phyloP scores from a whole-genome alignment of 2,797 vertebrate species.

The Xenopus petersii region DNA sequence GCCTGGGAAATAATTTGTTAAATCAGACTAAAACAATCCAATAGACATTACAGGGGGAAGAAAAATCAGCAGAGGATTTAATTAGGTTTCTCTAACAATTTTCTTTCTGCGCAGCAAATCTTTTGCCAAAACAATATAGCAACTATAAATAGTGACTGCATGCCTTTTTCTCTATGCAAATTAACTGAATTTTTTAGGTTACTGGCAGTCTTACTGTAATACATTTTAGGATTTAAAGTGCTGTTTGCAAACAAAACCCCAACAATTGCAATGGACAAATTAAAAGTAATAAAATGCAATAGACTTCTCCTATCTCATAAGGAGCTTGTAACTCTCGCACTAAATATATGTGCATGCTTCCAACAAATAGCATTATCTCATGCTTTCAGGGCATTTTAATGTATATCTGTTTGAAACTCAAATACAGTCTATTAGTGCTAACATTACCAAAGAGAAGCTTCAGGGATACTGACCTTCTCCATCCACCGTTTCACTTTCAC shows the following conservation, averaged over 20 bases:
- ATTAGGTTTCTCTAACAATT: too few relatives aligned
- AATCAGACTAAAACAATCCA: too few relatives aligned
- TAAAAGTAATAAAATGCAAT: conserved; percentile 55
- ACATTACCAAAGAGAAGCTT: conserved; percentile 31
- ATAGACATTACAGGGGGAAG: too few relatives aligned
- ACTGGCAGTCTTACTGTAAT: conserved; percentile 1
- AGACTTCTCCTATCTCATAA: conserved; percentile 64
- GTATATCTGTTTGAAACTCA: conserved; percentile 55
- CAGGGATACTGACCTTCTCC: conserved; percentile 47
- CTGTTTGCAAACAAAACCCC: conserved; percentile 39
- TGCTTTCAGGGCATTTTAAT: conserved; percentile 49
- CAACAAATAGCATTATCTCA: conserved; percentile 47
- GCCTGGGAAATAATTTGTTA: too few relatives aligned
- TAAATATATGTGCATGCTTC: conserved; percentile 45
- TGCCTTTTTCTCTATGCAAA: not conserved
- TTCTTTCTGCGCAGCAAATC: too few relatives aligned
- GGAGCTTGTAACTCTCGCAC: conserved; percentile 54
- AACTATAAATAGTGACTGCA: not conserved
- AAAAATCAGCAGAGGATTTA: too few relatives aligned
- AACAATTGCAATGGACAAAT: conserved; percentile 57
- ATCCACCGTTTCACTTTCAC: conserved; percentile 36
- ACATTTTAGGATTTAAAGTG: conserved; percentile 27
- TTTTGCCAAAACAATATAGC: too few relatives aligned
- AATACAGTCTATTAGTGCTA: conserved; percentile 34
- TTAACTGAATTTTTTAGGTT: conserved; percentile 12